Conservation (phyloP, 92 coral and sea anemone species). For the Phenganax subtilis region DNA sequence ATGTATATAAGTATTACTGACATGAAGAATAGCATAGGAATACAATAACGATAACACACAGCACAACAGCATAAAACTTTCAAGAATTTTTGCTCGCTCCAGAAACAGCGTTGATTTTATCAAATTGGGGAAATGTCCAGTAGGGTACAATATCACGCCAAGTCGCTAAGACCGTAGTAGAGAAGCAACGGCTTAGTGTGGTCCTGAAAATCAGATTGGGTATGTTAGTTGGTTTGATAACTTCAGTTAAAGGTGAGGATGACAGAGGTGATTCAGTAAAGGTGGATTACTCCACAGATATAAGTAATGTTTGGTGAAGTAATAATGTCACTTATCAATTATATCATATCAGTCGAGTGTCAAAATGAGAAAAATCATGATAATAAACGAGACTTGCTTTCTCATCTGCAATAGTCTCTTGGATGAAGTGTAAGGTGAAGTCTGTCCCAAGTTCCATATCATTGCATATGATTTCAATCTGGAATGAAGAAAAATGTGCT, state of each 20-base stretch:
- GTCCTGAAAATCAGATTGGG: slow-evolving; percentile 46
- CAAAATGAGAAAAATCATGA: no score
- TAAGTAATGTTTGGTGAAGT: no score
- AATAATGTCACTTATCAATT: no score
- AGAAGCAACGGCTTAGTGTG: slow-evolving; percentile 55
- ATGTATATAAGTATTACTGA: no score
- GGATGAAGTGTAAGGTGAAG: slow-evolving; percentile 78
- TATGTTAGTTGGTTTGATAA: not conserved
- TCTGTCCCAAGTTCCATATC: slow-evolving; percentile 89
- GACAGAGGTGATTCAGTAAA: no score
- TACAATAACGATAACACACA: no score
- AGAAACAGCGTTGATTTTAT: not conserved
- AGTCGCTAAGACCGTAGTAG: slow-evolving; percentile 37
- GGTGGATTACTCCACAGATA: no score
- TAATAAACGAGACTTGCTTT: slow-evolving; percentile 23
- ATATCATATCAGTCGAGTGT: no score
- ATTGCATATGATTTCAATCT: slow-evolving; percentile 76
- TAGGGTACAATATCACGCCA: slow-evolving; percentile 1
- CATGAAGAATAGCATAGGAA: no score
- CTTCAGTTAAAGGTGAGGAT: no score
- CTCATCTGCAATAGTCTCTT: slow-evolving; percentile 47
- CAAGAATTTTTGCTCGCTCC: no score
- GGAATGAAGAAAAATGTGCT: not conserved
- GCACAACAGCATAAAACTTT: no score
- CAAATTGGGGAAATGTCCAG: not conserved